Percentiles rank a stretch among this genome's conserved stretches.
phyloP scores from a whole-genome alignment of 2,797 vertebrate genomes.

The Enoplosus armatus region DNA sequence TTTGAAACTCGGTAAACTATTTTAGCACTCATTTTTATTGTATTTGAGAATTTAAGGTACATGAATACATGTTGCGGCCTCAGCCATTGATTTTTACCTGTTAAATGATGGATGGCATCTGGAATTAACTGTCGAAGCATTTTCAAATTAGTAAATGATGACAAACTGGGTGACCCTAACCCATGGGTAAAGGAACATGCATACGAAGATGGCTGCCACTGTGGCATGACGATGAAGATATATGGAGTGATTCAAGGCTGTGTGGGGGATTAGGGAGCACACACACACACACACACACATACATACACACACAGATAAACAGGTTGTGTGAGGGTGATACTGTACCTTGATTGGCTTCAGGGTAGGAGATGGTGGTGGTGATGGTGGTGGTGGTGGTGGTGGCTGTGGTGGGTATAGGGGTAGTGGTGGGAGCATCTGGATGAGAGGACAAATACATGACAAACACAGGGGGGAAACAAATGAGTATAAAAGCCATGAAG shows the following conservation, averaged over 20 bases:
- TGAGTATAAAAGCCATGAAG: constrained; percentile 76
- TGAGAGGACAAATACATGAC: constrained; percentile 91
- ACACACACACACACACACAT: constrained; percentile 19
- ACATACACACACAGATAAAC: constrained; percentile 26
- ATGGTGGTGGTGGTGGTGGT: constrained; percentile 88
- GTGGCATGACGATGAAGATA: constrained; percentile 43
- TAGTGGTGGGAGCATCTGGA: constrained; percentile 99
- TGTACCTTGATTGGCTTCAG: constrained; percentile 89
- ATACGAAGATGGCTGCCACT: not conserved
- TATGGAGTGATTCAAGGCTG: constrained; percentile 31
- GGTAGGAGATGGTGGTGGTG: constrained; percentile 89
- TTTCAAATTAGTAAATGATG: not conserved
- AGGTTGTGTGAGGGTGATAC: constrained; percentile 62
- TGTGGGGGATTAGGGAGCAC: not conserved
- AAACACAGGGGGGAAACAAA: constrained; percentile 80
- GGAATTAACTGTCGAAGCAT: not conserved
- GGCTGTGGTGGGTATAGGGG: constrained; percentile 96
- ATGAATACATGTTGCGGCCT: not conserved
- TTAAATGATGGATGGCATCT: not conserved
- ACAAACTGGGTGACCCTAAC: constrained; percentile 13
- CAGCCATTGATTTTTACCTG: not conserved
- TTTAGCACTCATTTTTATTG: not conserved
- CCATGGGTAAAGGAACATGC: not conserved
- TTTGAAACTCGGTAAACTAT: not conserved
- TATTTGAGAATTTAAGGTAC: not conserved